These are phyloP conservation scores for Thaumatotibia leucotreta DNA, from an alignment of 1,140 invertebrate genomes.

Conservation along the genomic window DNA sequence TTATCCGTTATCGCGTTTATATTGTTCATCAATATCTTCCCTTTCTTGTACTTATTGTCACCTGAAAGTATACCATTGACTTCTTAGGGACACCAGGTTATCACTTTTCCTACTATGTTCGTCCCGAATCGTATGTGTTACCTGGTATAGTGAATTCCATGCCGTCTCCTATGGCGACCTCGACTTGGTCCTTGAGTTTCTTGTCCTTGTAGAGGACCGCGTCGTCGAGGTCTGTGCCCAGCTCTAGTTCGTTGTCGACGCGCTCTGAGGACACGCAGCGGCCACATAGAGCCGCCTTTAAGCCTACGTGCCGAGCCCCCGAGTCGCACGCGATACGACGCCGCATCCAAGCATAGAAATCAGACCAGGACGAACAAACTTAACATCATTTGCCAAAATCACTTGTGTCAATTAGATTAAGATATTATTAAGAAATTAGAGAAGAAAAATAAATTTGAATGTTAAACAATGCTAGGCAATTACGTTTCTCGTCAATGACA, in stretches of 20 bases:
- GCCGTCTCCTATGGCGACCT: slow-evolving; percentile 92
- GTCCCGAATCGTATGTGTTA: slow-evolving; percentile 52
- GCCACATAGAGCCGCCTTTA: slow-evolving; percentile 76
- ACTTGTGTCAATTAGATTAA: background rate
- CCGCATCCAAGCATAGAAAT: slow-evolving; percentile 72
- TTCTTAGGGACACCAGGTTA: slow-evolving; percentile 12
- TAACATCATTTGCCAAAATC: background rate
- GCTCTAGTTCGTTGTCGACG: slow-evolving; percentile 79
- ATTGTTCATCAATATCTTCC: slow-evolving; percentile 84
- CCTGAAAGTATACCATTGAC: slow-evolving; percentile 68
- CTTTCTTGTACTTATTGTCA: slow-evolving; percentile 86
- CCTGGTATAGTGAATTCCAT: slow-evolving; percentile 95
- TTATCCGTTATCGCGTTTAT: slow-evolving; percentile 82
- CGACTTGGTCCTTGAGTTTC: slow-evolving; percentile 91
- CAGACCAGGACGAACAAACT: slow-evolving; percentile 46
- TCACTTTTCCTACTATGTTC: background rate
- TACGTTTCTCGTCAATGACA: too few relatives aligned
- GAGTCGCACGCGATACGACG: slow-evolving; percentile 33
- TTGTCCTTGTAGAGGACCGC: slow-evolving; percentile 90
- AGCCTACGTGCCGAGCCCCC: slow-evolving; percentile 66
- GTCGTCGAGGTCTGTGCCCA: slow-evolving; percentile 86
- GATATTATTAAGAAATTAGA: too few relatives aligned
- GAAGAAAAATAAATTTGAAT: too few relatives aligned
- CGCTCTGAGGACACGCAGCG: slow-evolving; percentile 82
- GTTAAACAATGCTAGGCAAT: too few relatives aligned